Evolutionary conservation across 2,797 vertebrate species (phyloP).

Genomic region (Vespertilio murinus): DNA sequence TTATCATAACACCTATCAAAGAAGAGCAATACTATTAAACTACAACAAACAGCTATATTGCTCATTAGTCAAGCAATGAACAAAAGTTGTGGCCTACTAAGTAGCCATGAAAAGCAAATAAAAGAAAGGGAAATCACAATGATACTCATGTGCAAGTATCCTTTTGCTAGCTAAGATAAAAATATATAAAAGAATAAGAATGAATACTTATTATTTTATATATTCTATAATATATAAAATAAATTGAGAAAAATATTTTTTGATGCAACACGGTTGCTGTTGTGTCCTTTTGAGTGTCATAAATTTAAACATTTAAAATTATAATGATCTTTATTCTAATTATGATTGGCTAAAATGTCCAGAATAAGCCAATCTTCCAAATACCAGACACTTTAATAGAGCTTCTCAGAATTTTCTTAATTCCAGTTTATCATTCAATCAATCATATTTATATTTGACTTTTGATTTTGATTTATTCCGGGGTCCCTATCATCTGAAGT

Average conservation of each 20-base stretch:
- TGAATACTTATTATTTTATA: too few relatives aligned
- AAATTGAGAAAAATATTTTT: background rate
- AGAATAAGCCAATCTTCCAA: background rate
- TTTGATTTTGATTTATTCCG: background rate
- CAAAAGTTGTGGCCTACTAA: background rate
- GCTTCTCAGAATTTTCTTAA: background rate
- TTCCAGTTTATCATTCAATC: background rate
- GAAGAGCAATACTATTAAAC: background rate
- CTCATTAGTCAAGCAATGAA: background rate
- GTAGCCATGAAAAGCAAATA: background rate
- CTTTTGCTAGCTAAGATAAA: background rate
- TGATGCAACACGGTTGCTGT: rapidly evolving
- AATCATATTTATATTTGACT: background rate
- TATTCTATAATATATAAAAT: too few relatives aligned
- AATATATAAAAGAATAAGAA: background rate
- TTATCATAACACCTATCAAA: background rate
- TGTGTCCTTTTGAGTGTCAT: background rate
- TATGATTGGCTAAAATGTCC: background rate
- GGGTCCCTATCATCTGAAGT: background rate
- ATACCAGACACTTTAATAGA: background rate
- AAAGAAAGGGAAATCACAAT: background rate
- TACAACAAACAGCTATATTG: background rate
- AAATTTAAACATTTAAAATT: background rate
- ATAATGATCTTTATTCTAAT: background rate
- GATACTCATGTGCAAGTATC: background rate